Evolutionary conservation across 1,140 invertebrate species (phyloP), one percentile per base, ranked within the genome.

Genomic region (Drosophila tristis): DNA sequence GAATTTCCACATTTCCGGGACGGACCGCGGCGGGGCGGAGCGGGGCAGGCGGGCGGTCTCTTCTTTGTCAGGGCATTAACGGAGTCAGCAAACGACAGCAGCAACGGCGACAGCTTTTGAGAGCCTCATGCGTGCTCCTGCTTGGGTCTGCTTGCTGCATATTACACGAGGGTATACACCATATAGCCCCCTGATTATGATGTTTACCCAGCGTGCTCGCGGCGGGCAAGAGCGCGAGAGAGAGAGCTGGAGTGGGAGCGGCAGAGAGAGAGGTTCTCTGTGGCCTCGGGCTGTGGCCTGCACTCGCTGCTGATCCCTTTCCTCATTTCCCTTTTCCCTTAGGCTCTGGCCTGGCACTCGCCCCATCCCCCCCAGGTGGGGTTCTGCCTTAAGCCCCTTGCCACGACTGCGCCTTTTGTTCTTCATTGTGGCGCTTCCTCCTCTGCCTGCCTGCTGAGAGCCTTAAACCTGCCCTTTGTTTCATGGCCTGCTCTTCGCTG

Each of bases 1-100:
- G 53, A 84, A 89, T 89, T 87, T 87, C 55, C 85, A 87, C 84
- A 87, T 89, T 87, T 89, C 82, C 79, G 82, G 84, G 9, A 35
- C 9, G 31, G 31, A 2, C 29, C 2, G 29, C 43, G 39, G 11
- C 8, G 31, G 9, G 45, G 15, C 45, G 23, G 35, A n/a, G 16
- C 16, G 16, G 16, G 16, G 0, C 16, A 1, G 9, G 3, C 31
- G 0, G 44, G 53, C 49, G 60, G 80, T 71, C 74, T 66, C 43
- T 71, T 75, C 61, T 74, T 85, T 85, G 64, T 79, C 80, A 67
- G 42, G 31, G 61, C 73, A 66, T 84, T 84, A 71, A 79, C 44
- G 64, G 60, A 49, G 31, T 35, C 31, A 35, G 31, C 31, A 35
- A 4, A 11, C 31, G 31, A 35, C 9, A 35, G 4, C 31, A 11